Conservation (phyloP, 2,797 vertebrate genomes). For the Gila robusta region DNA sequence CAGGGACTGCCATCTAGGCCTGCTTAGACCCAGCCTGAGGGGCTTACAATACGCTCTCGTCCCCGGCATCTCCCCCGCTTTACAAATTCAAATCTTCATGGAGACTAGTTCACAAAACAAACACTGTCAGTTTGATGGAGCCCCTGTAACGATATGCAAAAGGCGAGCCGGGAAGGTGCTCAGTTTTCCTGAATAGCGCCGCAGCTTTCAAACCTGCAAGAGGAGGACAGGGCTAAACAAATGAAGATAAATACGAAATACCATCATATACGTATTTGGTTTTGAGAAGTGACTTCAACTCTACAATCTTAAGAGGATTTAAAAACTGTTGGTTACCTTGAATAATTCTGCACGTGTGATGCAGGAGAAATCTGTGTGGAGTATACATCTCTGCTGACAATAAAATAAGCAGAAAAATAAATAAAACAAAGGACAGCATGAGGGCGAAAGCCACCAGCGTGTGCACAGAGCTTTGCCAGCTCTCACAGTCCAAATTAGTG, state of each 20-base stretch:
- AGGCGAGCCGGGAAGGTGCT: conserved; percentile 49
- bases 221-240: conserved; percentile 49
- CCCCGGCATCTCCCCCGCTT: conserved; percentile 53
- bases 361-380: conserved; percentile 49
- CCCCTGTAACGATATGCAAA: conserved; percentile 63
- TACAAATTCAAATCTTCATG: conserved; percentile 70
- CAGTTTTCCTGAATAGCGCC: conserved; percentile 49
- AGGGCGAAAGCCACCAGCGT: conserved; percentile 59
- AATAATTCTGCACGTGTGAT: conserved; percentile 58
- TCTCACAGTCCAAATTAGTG: conserved; percentile 64
- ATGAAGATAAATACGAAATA: conserved; percentile 60
- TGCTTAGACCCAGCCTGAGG: conserved; percentile 60
- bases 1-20: conserved; percentile 50
- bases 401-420: conserved; percentile 44
- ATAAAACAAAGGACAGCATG: conserved; percentile 46
- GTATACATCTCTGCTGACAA: conserved; percentile 43
- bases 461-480: conserved; percentile 54
- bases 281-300: conserved; percentile 60
- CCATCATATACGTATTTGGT: conserved; percentile 45
- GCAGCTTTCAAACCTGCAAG: conserved; percentile 48
- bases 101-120: conserved; percentile 66
- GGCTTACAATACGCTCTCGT: conserved; percentile 55
- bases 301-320: conserved; percentile 61
- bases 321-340: conserved; percentile 65
- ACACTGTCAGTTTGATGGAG: conserved; percentile 67